Conservation (phyloP, 2,888 invertebrate genomes). For the Protula sp. region DNA sequence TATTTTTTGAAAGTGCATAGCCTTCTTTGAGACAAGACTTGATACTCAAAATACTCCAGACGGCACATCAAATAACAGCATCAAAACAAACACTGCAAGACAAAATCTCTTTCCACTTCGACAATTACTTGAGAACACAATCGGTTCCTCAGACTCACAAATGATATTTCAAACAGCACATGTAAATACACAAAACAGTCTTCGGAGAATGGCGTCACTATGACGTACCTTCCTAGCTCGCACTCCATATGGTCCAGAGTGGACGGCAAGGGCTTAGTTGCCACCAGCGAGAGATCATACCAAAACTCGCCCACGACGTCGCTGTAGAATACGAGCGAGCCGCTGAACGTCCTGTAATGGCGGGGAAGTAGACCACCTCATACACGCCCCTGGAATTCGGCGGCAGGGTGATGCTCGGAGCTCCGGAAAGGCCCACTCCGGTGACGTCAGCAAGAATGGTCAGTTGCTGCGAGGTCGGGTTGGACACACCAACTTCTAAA, state of each 20-base stretch:
- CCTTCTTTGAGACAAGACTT: too few species aligned
- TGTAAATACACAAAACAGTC: too few species aligned
- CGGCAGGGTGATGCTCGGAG: slow-evolving; percentile 31
- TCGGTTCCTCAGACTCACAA: too few species aligned
- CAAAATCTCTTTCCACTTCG: too few species aligned
- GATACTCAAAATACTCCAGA: too few species aligned
- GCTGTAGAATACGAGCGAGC: slow-evolving; percentile 49
- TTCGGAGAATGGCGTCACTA: too few species aligned
- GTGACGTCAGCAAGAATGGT: slow-evolving; percentile 35
- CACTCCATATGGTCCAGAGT: slow-evolving; percentile 47
- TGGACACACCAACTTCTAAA: slow-evolving; percentile 46
- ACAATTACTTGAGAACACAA: too few species aligned
- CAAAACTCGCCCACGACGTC: slow-evolving; percentile 52
- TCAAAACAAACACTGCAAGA: too few species aligned
- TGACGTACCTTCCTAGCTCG: slow-evolving; percentile 51
- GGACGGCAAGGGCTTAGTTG: slow-evolving; percentile 42
- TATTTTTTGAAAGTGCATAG: too few species aligned
- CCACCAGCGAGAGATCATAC: slow-evolving; percentile 46
- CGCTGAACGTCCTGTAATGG: slow-evolving; percentile 43
- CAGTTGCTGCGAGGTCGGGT: slow-evolving; percentile 43
- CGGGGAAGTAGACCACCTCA: slow-evolving; percentile 44
- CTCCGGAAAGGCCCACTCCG: slow-evolving; percentile 41
- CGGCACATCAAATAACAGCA: too few species aligned
- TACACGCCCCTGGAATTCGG: slow-evolving; percentile 44
- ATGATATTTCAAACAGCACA: too few species aligned